Percentiles rank a stretch among this genome's conserved stretches.
These are phyloP conservation scores for Pollachius pollachius DNA, from an alignment of 2,113 vertebrate genomes.

Conservation along the genomic window DNA sequence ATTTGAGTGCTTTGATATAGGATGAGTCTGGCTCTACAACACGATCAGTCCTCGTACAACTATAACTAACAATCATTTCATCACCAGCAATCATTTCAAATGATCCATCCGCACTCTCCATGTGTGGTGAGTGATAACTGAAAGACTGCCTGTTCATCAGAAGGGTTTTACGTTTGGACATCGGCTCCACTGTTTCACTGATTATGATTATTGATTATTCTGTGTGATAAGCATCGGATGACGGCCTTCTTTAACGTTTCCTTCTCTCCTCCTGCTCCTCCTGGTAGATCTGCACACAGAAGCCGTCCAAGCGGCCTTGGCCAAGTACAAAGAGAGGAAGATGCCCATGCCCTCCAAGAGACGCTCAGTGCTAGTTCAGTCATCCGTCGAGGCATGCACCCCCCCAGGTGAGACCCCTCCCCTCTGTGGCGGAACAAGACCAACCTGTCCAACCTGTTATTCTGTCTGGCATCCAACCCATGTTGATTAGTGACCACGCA, in stretches of 20 bases:
- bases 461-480: neutral
- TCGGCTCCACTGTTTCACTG: neutral
- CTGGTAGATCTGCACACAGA: conserved; percentile 90
- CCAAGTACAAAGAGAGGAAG: conserved; percentile 93
- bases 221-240: too few species aligned
- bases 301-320: conserved; percentile 94
- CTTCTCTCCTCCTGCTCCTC: conserved; percentile 1
- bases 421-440: neutral
- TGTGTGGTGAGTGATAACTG: too few species aligned
- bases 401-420: conserved; percentile 83
- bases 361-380: conserved; percentile 87
- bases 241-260: too few species aligned
- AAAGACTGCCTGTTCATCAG: too few species aligned
- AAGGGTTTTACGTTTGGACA: too few species aligned
- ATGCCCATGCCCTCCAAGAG: conserved; percentile 98
- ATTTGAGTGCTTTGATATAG: too few species aligned
- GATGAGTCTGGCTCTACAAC: too few species aligned
- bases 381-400: conserved; percentile 87
- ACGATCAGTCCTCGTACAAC: too few species aligned
- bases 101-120: too few species aligned
- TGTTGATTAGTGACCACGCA: neutral
- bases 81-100: too few species aligned
- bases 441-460: too few species aligned
- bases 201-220: conserved; percentile 14
- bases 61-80: too few species aligned